Base-by-base conservation (phyloP, 2,797 vertebrate genomes). In the Pachyuromys duprasi region DNA sequence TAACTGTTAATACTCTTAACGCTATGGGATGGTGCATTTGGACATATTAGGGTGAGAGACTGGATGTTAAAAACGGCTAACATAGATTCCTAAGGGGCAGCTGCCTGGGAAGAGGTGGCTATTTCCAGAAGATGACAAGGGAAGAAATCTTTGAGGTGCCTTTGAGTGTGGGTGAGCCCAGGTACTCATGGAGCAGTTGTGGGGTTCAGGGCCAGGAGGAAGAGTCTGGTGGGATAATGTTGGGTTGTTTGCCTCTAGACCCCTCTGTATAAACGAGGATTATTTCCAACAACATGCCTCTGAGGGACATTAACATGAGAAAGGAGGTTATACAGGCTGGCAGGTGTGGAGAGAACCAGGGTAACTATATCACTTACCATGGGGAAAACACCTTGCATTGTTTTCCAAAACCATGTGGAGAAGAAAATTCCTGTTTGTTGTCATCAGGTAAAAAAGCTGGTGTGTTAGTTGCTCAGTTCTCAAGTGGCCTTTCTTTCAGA, bases 301-400 rank as follows among this genome's bases (percentile, higher is more conserved):
- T 0, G 0, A 14, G n/a, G 53, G 26, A 11, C 17, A n/a, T 12
- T 42, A 22, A 22, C 55, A 39, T 2, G 69, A 42, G 53, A 17
- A 39, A 74, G 36, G 69, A 60, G 53, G 36, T 33, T 42, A 42
- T 5, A 20, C 26, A 60, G 55, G 9, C 8, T 26, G 45, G 14
- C 14, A 39, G 49, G 2, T 70, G 49, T 72, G 36, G 36, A 8
- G 14, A 8, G 33, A 17, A 24, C 53, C 2, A 5, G 65, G 62
- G 17, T 0, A 1, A 3, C 2, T 0, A 2, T 2, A 2, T 2
- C 2, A 1, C 39, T 0, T 26, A 31, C 20, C 6, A 0, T 0
- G 18, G 62, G 60, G 1, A 17, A 17, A 20, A 11, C 0, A 60
- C 33, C 57, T 4, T 14, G 14, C 0, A 28, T 39, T 63, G n/a